Evolutionary conservation across 2,113 vertebrate genomes (phyloP).

Genomic region (Scortum barcoo): DNA sequence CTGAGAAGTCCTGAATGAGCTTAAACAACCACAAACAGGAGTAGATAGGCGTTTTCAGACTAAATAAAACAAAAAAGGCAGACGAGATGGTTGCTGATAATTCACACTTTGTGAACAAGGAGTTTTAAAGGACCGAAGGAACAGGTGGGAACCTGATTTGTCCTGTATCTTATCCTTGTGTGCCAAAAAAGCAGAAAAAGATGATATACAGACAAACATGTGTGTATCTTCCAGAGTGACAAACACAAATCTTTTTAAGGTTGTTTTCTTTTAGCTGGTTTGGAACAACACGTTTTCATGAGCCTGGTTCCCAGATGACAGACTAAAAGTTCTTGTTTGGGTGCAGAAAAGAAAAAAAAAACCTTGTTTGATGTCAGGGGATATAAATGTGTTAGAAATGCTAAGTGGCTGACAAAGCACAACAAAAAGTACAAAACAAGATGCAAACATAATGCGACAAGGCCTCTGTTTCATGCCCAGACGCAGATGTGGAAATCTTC

Average conservation of each 20-base stretch:
- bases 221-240: neutral
- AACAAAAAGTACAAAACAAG: constrained; percentile 9
- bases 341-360: neutral
- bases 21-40: neutral
- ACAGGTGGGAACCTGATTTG: neutral
- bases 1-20: neutral
- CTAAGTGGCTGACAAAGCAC: constrained; percentile 3
- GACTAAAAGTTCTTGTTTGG: neutral
- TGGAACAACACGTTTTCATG: constrained; percentile 34
- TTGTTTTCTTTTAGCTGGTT: constrained; percentile 16
- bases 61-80: constrained; percentile 21
- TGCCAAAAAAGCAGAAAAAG: neutral
- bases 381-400: constrained; percentile 24
- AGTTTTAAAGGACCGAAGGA: neutral
- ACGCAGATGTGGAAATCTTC: constrained; percentile 10
- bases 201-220: neutral
- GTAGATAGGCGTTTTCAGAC: neutral
- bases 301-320: constrained; percentile 47
- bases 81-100: constrained; percentile 36
- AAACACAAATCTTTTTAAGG: neutral
- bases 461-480: constrained; percentile 6
- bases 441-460: neutral
- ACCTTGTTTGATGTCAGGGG: neutral
- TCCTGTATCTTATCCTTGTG: neutral
- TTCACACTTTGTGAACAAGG: neutral